Percentiles rank a stretch among this genome's conserved stretches.
phyloP scores from a whole-genome alignment of 1,140 invertebrate species.

The Rhyacophila brunnea region DNA sequence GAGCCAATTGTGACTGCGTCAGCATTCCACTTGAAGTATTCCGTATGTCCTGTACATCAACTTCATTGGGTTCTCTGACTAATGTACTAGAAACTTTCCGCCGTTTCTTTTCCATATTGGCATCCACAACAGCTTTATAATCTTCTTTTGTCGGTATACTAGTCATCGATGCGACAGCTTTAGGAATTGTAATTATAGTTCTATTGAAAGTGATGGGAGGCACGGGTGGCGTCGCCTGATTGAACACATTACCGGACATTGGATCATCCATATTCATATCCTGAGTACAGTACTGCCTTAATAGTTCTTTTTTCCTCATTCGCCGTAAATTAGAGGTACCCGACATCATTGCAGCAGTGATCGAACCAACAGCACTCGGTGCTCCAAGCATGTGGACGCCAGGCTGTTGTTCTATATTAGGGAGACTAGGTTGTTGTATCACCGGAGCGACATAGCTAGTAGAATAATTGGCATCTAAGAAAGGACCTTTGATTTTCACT shows the following conservation, averaged over 20 bases:
- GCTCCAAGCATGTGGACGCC: slow-evolving; percentile 39
- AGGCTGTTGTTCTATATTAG: slow-evolving; percentile 50
- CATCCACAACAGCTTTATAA: slow-evolving; percentile 66
- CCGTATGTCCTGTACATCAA: slow-evolving; percentile 40
- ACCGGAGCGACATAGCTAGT: slow-evolving; percentile 51
- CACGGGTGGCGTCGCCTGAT: slow-evolving; percentile 54
- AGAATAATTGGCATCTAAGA: slow-evolving; percentile 74
- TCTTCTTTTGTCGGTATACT: slow-evolving; percentile 81
- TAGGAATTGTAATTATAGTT: slow-evolving; percentile 79
- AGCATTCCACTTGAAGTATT: slow-evolving; percentile 12
- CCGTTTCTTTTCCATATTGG: slow-evolving; percentile 67
- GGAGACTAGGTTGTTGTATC: slow-evolving; percentile 57
- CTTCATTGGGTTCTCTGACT: slow-evolving; percentile 55
- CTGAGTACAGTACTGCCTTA: slow-evolving; percentile 82
- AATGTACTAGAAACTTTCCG: slow-evolving; percentile 57
- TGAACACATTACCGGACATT: slow-evolving; percentile 47
- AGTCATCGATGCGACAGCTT: slow-evolving; percentile 83
- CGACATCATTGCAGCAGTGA: slow-evolving; percentile 43
- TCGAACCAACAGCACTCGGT: slow-evolving; percentile 38
- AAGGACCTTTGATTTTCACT: slow-evolving; percentile 88
- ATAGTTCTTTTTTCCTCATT: slow-evolving; percentile 86
- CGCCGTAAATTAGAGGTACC: slow-evolving; percentile 74
- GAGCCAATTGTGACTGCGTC: slow-evolving; percentile 31
- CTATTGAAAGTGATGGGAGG: slow-evolving; percentile 64
- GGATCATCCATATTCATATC: slow-evolving; percentile 82